Evolutionary conservation across 2,888 invertebrate species (phyloP), one percentile per base, ranked within the genome.

Genomic region (Mechanitis messenoides): DNA sequence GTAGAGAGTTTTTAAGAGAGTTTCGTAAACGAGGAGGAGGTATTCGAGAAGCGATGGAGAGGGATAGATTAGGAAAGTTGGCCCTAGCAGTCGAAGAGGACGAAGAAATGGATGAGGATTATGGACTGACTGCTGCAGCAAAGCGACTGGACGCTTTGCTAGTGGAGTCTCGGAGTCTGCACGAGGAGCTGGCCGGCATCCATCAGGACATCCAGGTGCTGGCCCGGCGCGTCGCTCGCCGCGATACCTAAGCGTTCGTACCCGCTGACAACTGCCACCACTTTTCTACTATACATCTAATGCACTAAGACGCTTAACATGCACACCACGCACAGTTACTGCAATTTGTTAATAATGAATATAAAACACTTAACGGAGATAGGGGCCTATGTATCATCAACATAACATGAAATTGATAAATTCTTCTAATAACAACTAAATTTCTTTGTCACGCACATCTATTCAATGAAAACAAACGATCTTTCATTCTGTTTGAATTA

Each of bases 131-230:
- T 2, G 79, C 82, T 56, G 88, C 89, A 31, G 86, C 87, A 69
- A 75, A 86, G 58, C 78, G 80, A 53, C 75, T 90, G 71, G 88
- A 86, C 76, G 83, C 81, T 65, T 76, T 91, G 78, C 80, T 90
- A 71, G 85, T 81, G 55, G 90, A 90, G 78, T 87, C 89, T 9
- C 78, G 87, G 33, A 80, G 78, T 61, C 80, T 91, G 70, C 89
- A 88, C 80, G 80, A 75, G 69, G 86, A 89, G 80, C 78, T 91
- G 75, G 85, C 86, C 9, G 87, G 80, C 74, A 90, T 90, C 74
- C 87, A 88, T 71, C 80, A 83, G 65, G 90, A 90, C 83, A 84
- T 91, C 78, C 90, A 91, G 87, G 91, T 91, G 89, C 89, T 90
- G 81, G 86, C 83, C 68, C 81, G 82, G 72, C 89, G 89, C 80